Conservation (phyloP, 2,797 vertebrate species). For the Neosilurus mollespiculum region DNA sequence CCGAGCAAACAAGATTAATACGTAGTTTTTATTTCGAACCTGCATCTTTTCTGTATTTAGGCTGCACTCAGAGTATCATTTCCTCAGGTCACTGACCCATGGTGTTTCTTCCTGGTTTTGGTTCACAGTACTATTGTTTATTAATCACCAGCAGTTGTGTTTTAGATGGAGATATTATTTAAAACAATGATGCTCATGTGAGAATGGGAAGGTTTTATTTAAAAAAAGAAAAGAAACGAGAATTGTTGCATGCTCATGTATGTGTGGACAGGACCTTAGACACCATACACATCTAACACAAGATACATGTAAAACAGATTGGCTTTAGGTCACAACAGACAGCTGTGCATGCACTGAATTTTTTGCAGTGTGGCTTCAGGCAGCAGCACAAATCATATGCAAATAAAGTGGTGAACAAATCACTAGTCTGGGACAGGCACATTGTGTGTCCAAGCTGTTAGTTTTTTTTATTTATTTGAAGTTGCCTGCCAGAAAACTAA, state of each 20-base stretch:
- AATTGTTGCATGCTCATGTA: background rate
- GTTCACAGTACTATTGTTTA: background rate
- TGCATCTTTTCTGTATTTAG: background rate
- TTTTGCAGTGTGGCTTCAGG: background rate
- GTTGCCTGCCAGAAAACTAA: background rate
- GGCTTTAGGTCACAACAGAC: background rate
- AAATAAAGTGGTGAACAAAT: conserved; percentile 13
- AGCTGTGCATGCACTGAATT: background rate
- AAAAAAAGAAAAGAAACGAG: too few species aligned
- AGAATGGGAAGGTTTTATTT: too few species aligned
- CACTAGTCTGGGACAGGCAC: background rate
- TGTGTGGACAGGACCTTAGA: background rate
- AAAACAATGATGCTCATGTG: background rate
- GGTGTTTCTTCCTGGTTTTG: background rate
- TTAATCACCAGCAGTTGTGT: background rate
- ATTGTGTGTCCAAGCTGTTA: background rate
- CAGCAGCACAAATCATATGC: conserved; percentile 11
- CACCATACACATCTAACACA: background rate
- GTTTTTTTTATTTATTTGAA: background rate
- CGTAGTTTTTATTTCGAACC: background rate
- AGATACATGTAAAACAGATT: background rate
- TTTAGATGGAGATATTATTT: background rate
- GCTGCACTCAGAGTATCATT: background rate
- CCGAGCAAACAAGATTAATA: too few species aligned
- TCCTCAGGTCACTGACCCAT: background rate